Evolutionary conservation across 1,140 invertebrate species (phyloP).

Genomic region (Portunus trituberculatus): DNA sequence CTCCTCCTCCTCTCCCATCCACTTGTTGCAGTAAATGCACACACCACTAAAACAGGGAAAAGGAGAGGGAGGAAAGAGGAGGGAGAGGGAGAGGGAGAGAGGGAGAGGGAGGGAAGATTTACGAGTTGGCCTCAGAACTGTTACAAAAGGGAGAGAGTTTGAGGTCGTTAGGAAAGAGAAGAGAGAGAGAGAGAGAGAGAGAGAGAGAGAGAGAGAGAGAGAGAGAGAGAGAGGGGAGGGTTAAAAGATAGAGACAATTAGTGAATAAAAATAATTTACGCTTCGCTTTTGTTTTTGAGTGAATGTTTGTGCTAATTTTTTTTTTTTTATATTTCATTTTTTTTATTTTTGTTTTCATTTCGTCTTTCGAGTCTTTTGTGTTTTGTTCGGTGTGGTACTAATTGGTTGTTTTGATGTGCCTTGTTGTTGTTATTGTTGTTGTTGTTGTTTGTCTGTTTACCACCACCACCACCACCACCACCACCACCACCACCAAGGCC

Average conservation of each 20-base stretch:
- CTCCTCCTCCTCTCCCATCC: neutral
- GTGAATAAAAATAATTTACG: too few relatives aligned
- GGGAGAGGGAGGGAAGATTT: neutral
- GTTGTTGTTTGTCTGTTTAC: neutral
- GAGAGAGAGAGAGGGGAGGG: too few relatives aligned
- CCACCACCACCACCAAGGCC: neutral
- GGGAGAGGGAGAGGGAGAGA: neutral
- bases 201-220: neutral
- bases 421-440: conserved; percentile 1
- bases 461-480: neutral
- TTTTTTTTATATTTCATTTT: neutral
- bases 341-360: neutral
- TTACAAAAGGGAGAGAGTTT: conserved; percentile 13
- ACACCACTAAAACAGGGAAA: conserved; percentile 21
- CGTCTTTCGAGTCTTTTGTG: neutral
- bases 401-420: neutral
- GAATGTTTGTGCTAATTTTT: too few relatives aligned
- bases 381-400: neutral
- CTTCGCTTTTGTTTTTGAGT: too few relatives aligned
- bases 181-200: neutral
- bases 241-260: neutral
- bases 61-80: conserved; percentile 3
- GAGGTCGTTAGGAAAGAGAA: neutral
- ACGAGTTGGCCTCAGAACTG: neutral
- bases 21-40: conserved; percentile 2